A percentile compares a stretch with the other conserved stretches of the same genome.
Conservation (phyloP, 2,113 vertebrate genomes). For the Embiotoca jacksoni region DNA sequence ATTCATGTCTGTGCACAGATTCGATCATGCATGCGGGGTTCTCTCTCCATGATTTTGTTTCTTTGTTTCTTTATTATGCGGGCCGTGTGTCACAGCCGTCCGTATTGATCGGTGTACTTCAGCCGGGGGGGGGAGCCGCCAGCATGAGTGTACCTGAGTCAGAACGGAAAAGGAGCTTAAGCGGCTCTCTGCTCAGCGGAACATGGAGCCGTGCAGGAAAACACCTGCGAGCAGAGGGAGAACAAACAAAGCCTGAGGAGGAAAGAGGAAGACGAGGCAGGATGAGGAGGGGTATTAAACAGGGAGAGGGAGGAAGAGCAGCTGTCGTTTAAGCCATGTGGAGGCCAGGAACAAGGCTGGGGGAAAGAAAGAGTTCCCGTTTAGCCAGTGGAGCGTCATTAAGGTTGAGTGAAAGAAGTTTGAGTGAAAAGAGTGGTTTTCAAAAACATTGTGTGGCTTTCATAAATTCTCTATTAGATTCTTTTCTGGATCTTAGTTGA, state of each 20-base stretch:
- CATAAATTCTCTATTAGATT: too few relatives aligned
- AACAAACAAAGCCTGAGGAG: slow-evolving; percentile 79
- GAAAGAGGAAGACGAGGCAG: slow-evolving; percentile 75
- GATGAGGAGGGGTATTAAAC: slow-evolving; percentile 65
- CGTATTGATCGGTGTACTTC: slow-evolving; percentile 8
- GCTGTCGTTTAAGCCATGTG: slow-evolving; percentile 60
- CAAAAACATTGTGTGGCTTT: too few relatives aligned
- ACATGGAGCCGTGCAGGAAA: slow-evolving; percentile 73
- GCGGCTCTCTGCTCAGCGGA: slow-evolving; percentile 55
- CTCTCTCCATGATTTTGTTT: neutral
- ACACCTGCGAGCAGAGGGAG: slow-evolving; percentile 80
- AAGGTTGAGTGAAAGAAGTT: too few relatives aligned
- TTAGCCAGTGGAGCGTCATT: too few relatives aligned
- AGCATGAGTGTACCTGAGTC: slow-evolving; percentile 75
- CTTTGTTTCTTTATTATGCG: neutral
- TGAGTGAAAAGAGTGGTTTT: too few relatives aligned
- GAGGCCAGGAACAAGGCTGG: slow-evolving; percentile 51
- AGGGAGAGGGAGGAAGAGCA: slow-evolving; percentile 32
- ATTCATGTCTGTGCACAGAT: slow-evolving; percentile 2
- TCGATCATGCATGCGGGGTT: neutral
- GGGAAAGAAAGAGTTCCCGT: slow-evolving; percentile 20
- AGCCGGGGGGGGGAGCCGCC: slow-evolving; percentile 35
- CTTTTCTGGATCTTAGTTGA: neutral
- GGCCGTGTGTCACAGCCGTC: neutral
- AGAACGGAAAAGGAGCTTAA: slow-evolving; percentile 72